Percentiles rank a stretch among this genome's conserved stretches.
phyloP scores from a whole-genome alignment of 2,113 vertebrate species.

The Sapajus apella region DNA sequence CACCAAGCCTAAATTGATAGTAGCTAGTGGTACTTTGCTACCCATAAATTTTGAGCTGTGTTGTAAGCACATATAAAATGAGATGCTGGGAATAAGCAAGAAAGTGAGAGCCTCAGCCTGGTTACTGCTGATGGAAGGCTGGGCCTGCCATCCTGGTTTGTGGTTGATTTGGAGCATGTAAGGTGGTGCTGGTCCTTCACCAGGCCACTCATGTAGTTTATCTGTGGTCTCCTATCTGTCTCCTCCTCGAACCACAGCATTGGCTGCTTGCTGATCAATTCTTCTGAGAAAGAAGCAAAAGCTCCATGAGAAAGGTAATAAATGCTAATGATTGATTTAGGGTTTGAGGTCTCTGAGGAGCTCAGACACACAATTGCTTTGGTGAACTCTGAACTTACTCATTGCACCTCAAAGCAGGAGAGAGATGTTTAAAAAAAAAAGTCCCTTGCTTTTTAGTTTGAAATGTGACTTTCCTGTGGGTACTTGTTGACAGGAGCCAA shows the following conservation, averaged over 20 bases:
- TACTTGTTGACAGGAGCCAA: conserved; percentile 2
- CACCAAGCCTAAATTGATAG: not conserved
- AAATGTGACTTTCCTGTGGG: not conserved
- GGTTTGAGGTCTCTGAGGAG: not conserved
- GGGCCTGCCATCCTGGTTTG: not conserved
- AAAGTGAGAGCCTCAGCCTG: not conserved
- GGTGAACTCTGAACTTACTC: not conserved
- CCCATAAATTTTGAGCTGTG: not conserved
- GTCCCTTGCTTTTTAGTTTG: not conserved
- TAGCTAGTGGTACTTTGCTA: not conserved
- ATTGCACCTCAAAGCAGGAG: not conserved
- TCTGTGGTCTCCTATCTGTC: not conserved
- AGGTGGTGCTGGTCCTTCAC: not conserved
- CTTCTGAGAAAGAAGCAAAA: conserved; percentile 39
- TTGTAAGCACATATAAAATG: not conserved
- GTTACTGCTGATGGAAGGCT: not conserved
- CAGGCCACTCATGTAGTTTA: not conserved
- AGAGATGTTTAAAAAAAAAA: not conserved
- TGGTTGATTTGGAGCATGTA: not conserved
- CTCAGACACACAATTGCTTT: not conserved
- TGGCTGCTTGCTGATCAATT: not conserved
- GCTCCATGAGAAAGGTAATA: not conserved
- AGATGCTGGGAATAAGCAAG: not conserved
- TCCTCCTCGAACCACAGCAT: not conserved
- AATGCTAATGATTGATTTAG: not conserved